Evolutionary conservation across 35 echinoderm and acorn worm species (phyloP), one percentile per base, ranked within the genome.

Genomic region (Chiridota heheva): DNA sequence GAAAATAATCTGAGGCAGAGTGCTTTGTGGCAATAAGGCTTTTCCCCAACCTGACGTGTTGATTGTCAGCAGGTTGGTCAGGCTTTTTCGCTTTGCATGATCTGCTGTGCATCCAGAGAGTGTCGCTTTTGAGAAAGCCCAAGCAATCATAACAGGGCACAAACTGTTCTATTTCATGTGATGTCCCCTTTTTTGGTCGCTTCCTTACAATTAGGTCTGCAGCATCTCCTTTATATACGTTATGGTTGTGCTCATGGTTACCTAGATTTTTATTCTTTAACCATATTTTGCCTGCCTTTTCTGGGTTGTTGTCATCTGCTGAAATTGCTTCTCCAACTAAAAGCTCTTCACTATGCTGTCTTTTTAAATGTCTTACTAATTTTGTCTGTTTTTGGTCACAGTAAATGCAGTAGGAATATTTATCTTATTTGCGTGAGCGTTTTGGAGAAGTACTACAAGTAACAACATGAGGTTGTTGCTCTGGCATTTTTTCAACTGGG

Each of bases 161-260:
- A 43, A 56, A 15, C 29, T 5, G 3, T 30, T 42, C 20, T 7
- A 39, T 32, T 1, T 72, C n/a, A 42, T 13, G 26, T 70, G 18
- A 22, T 42, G 35, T 71, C 27, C 39, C 67, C 40, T 71, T 15
- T 8, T 71, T 71, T 0, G 46, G 72, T 27, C 73, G 55, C 53
- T 58, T 77, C 33, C 34, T 42, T 5, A 78, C 75, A 27, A 78
- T 43, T 5, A 78, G 26, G 29, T 61, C 36, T 24, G 10, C 40
- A 40, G 36, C 37, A 10, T 2, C 12, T 22, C 75, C 75, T 60
- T 82, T 67, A 57, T 83, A 66, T 16, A 83, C 80, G 26, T 49
- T n/a, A 18, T 69, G 48, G 44, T 83, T 83, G 27, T 69, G 80
- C 36, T 70, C 32, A 26, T 70, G 80, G 35, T 83, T 83, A 16